Percentiles rank a stretch among this genome's conserved stretches.
Conservation (phyloP, 1,140 invertebrate genomes). For the Zaprionus inermis region DNA sequence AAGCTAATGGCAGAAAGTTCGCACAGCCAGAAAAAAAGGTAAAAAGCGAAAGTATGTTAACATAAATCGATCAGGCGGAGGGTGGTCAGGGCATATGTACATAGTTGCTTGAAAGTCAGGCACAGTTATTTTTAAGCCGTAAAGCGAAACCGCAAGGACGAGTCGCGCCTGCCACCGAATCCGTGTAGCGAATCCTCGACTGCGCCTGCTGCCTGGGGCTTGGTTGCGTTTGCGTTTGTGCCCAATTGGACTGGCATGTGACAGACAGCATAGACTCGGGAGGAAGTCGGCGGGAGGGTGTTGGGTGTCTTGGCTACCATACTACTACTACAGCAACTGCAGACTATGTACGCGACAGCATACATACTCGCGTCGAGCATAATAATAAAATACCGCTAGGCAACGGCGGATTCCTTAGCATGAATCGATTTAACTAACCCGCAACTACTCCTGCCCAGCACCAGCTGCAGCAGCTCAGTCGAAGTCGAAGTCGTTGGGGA, state of each 20-base stretch:
- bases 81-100: not conserved
- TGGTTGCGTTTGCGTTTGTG: slow-evolving; percentile 60
- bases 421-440: slow-evolving; percentile 80
- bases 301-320: slow-evolving; percentile 32
- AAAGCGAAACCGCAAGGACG: slow-evolving; percentile 51
- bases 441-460: slow-evolving; percentile 10
- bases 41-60: slow-evolving; percentile 79
- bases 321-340: slow-evolving; percentile 4
- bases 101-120: slow-evolving; percentile 45
- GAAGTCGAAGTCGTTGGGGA: slow-evolving; percentile 45
- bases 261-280: slow-evolving; percentile 42
- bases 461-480: slow-evolving; percentile 44
- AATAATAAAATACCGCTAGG: slow-evolving; percentile 81
- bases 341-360: not conserved
- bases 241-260: slow-evolving; percentile 70
- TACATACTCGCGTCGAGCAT: slow-evolving; percentile 41
- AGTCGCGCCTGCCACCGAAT: slow-evolving; percentile 43
- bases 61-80: slow-evolving; percentile 68
- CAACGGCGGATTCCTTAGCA: slow-evolving; percentile 79
- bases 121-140: slow-evolving; percentile 72
- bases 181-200: not conserved
- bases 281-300: not conserved
- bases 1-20: slow-evolving; percentile 2
- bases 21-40: slow-evolving; percentile 25
- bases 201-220: not conserved